These are phyloP conservation scores for Pollimyrus isidori DNA, from an alignment of 2,113 vertebrate genomes.

Conservation along the genomic window DNA sequence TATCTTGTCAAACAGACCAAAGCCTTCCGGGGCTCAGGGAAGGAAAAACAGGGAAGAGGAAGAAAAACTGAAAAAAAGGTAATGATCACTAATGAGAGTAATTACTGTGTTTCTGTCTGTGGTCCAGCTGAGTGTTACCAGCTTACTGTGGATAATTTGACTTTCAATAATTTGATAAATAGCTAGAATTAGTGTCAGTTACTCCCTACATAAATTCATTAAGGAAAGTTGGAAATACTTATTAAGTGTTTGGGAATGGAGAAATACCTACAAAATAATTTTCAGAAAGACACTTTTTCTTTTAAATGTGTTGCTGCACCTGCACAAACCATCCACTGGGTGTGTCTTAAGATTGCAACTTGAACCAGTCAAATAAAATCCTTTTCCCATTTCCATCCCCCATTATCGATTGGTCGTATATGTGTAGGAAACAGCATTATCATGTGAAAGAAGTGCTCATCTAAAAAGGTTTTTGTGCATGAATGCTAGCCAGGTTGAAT, in stretches of 20 bases:
- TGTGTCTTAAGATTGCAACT: background rate
- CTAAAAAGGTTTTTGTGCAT: background rate
- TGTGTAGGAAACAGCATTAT: background rate
- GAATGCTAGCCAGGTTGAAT: background rate
- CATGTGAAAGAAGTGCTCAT: background rate
- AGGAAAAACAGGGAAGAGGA: background rate
- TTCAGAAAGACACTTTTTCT: background rate
- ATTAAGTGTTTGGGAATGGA: background rate
- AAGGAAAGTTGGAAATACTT: background rate
- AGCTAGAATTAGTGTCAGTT: background rate
- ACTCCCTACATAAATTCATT: background rate
- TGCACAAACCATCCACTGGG: background rate
- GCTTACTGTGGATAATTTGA: too few species aligned
- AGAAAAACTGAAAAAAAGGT: background rate
- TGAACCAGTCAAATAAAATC: background rate
- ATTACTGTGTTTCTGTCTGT: background rate
- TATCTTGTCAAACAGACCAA: background rate
- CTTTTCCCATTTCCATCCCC: background rate
- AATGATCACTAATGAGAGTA: background rate
- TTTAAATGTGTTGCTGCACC: background rate
- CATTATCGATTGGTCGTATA: too few species aligned
- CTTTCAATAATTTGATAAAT: background rate
- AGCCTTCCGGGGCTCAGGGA: background rate
- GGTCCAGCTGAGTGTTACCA: too few species aligned
- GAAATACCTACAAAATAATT: background rate